These are phyloP conservation scores for Phaetusa simplex DNA, from an alignment of 2,113 vertebrate species.

Conservation along the genomic window DNA sequence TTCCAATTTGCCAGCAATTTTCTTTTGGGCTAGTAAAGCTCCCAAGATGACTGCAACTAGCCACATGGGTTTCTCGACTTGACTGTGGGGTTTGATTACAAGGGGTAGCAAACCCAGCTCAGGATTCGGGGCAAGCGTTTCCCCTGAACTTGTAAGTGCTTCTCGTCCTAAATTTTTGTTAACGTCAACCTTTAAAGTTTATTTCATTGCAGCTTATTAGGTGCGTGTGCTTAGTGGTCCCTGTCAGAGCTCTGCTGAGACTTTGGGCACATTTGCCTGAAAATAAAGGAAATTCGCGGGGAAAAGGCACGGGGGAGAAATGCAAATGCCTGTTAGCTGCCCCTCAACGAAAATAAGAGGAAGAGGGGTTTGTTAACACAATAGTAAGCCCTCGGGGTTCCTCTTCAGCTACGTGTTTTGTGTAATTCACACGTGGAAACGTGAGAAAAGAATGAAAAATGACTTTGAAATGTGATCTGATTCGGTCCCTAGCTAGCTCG, in stretches of 20 bases:
- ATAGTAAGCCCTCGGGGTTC: not conserved
- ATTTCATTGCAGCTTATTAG: not conserved
- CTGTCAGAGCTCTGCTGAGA: not conserved
- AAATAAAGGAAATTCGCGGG: not conserved
- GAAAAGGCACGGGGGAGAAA: not conserved
- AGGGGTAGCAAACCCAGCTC: not conserved
- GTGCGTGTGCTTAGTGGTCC: not conserved
- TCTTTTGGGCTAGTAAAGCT: constrained; percentile 75
- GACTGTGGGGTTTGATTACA: constrained; percentile 7
- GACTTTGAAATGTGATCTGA: constrained; percentile 41
- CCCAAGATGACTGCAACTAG: constrained; percentile 58
- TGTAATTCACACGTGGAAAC: constrained; percentile 40
- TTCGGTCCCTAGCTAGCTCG: not conserved
- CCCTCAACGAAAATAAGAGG: not conserved
- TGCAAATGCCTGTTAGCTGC: not conserved
- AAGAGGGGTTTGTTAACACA: not conserved
- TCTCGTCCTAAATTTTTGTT: not conserved
- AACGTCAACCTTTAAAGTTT: not conserved
- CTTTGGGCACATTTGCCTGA: not conserved
- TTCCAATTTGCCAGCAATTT: constrained; percentile 77
- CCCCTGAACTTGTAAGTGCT: not conserved
- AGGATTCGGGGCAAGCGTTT: not conserved
- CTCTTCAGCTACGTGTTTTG: not conserved
- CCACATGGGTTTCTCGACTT: constrained; percentile 54
- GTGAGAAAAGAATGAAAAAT: constrained; percentile 42